Evolutionary conservation across 2,797 vertebrate genomes (phyloP).

Genomic region (Mycteria americana): DNA sequence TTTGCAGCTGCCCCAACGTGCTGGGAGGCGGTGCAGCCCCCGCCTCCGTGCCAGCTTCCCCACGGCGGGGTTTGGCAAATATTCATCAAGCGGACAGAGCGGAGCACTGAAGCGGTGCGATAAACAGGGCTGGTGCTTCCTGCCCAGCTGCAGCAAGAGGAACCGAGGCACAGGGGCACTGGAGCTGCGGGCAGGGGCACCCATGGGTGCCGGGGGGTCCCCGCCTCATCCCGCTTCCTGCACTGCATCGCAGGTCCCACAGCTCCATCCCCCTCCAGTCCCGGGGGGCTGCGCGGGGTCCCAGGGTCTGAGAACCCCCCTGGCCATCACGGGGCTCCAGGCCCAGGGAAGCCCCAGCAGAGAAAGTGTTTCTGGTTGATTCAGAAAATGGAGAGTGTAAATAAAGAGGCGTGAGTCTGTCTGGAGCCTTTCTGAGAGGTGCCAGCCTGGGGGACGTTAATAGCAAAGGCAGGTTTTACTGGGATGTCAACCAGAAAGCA

Average conservation of each 20-base stretch:
- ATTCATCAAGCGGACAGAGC: neutral
- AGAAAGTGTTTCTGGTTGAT: neutral
- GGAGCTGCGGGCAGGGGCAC: neutral
- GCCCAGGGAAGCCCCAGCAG: neutral
- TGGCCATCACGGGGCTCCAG: fast-evolving
- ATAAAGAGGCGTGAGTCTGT: neutral
- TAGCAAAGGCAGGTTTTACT: neutral
- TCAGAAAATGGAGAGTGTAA: neutral
- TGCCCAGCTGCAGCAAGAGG: conserved; percentile 69
- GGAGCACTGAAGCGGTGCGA: neutral
- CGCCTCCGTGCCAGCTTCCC: neutral
- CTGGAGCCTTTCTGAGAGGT: neutral
- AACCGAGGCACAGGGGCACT: conserved; percentile 13
- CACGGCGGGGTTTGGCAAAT: fast-evolving
- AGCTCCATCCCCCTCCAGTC: neutral
- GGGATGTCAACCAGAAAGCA: neutral
- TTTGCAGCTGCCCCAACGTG: neutral
- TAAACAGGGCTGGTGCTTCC: conserved; percentile 63
- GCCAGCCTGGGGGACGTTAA: too few species aligned
- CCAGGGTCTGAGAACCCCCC: fast-evolving
- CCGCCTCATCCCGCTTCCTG: neutral
- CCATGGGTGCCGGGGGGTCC: neutral
- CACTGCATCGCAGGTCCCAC: neutral
- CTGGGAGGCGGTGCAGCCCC: neutral
- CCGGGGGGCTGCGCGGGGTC: fast-evolving